Base-by-base conservation (phyloP, 2,797 vertebrate species). In the Pipistrellus kuhlii region DNA sequence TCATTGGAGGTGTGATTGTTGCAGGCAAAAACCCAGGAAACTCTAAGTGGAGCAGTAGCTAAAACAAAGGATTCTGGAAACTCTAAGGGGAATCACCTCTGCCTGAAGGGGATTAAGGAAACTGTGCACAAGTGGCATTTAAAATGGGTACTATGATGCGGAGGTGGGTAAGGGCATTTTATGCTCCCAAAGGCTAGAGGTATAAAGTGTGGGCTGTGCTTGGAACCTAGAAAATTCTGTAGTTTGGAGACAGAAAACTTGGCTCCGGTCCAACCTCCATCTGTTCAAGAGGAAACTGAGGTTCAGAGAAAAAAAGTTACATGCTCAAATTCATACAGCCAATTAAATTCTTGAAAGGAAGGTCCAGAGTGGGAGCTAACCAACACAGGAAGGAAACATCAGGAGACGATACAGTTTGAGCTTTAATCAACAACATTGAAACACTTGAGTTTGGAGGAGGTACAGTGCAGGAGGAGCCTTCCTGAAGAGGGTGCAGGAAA, bases 61-160 rank as follows among this genome's bases (percentile, higher is more conserved):
- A 77, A 88, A 88, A 62, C 53, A 48, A 73, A 76, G 27, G 41
- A 77, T 77, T 91, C 72, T 69, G 20, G 6, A 62, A 64, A 91
- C 87, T 71, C 27, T 8, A 85, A 82, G 30, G 32, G 46, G 27
- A 77, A 35, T 41, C 8, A 48, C 44, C 35, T 91, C 38, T 89
- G 18, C 35, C n/a, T 73, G 2, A 44, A 81, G 35, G 48, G 25
- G 11, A 32, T 23, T 73, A 41, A 59, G 6, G 41, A 73, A 73
- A 32, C 27, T 27, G 32, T 48, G 32, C 55, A 62, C 25, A 69
- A 64, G 38, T 30, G 20, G 5, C 15, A 57, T 90, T 85, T 85
- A 38, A 71, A 48, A 55, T 76, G 21, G 17, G 14, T 46, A 17
- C 25, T 75, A 30, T 41, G 80, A 38, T 53, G 4, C 55, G 35